These are phyloP conservation scores for Drosophila bunnanda DNA, from an alignment of 2,888 invertebrate species.

Conservation along the genomic window DNA sequence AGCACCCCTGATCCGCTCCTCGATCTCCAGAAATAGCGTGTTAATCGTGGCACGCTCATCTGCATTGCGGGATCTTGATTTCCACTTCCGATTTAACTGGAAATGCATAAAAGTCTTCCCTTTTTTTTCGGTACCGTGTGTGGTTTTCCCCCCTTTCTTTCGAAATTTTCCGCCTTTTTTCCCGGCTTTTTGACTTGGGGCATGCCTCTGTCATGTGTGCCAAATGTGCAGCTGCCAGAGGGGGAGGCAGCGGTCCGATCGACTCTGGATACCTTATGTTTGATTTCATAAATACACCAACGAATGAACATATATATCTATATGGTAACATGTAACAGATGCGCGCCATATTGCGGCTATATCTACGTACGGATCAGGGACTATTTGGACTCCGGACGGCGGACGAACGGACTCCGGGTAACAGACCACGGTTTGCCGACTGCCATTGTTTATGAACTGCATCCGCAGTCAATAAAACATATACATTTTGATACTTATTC, in stretches of 20 bases:
- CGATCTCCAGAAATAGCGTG: slow-evolving; percentile 75
- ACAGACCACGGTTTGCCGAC: slow-evolving; percentile 39
- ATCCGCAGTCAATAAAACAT: slow-evolving; percentile 80
- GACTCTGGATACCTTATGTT: slow-evolving; percentile 67
- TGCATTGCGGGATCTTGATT: slow-evolving; percentile 55
- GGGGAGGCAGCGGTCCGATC: slow-evolving; percentile 43
- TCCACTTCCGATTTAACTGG: slow-evolving; percentile 79
- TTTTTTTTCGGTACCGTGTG: slow-evolving; percentile 45
- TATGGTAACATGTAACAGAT: slow-evolving; percentile 81
- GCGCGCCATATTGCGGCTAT: slow-evolving; percentile 77
- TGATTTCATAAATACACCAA: slow-evolving; percentile 76
- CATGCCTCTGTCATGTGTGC: slow-evolving; percentile 78
- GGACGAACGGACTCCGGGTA: slow-evolving; percentile 21
- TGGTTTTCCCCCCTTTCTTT: slow-evolving; percentile 46
- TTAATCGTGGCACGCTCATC: slow-evolving; percentile 76
- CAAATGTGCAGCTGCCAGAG: slow-evolving; percentile 67
- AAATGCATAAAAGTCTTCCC: slow-evolving; percentile 62
- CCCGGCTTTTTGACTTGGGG: slow-evolving; percentile 46
- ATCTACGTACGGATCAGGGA: slow-evolving; percentile 34
- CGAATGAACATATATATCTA: slow-evolving; percentile 46
- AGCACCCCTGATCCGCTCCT: slow-evolving; percentile 1
- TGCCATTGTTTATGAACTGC: slow-evolving; percentile 78
- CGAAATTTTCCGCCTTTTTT: slow-evolving; percentile 15
- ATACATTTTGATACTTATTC: slow-evolving; percentile 73
- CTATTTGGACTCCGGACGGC: slow-evolving; percentile 35